Conservation (phyloP, 2,797 vertebrate genomes). For the Brachymystax lenok region DNA sequence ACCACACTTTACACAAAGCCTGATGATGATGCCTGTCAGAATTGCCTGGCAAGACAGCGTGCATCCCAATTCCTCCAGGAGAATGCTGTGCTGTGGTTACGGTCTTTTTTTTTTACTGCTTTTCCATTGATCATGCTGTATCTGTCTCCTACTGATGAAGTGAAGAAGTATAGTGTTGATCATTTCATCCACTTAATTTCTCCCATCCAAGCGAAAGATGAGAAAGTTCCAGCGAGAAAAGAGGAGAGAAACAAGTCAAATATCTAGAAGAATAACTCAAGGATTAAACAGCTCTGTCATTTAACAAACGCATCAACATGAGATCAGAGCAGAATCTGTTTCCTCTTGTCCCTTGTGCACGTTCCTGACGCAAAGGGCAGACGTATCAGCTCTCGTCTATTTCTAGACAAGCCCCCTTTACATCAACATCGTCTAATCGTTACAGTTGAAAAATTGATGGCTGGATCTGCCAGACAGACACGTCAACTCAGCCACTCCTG, state of each 20-base stretch:
- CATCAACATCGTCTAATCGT: neutral
- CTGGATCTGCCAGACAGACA: slow-evolving; percentile 33
- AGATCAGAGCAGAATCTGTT: neutral
- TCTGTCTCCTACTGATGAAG: neutral
- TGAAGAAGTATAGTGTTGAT: neutral
- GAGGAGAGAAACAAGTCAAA: slow-evolving; percentile 14
- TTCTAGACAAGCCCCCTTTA: slow-evolving; percentile 6
- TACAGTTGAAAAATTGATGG: slow-evolving; percentile 18
- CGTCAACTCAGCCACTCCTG: slow-evolving; percentile 44
- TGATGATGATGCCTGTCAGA: slow-evolving; percentile 20
- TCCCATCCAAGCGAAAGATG: slow-evolving; percentile 11
- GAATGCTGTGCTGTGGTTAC: neutral
- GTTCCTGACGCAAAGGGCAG: slow-evolving; percentile 4
- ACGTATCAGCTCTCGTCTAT: slow-evolving; percentile 34
- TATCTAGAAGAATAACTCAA: slow-evolving; percentile 10
- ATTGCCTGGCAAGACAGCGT: neutral
- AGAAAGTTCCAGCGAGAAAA: neutral
- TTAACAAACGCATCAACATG: neutral
- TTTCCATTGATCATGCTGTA: neutral
- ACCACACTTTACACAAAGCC: slow-evolving; percentile 25
- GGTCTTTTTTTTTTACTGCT: neutral
- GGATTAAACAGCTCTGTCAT: neutral
- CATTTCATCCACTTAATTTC: neutral
- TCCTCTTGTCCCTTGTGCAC: slow-evolving; percentile 17
- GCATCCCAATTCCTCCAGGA: neutral